Conservation (phyloP, 2,888 invertebrate species). For the Parnassius mnemosyne region DNA sequence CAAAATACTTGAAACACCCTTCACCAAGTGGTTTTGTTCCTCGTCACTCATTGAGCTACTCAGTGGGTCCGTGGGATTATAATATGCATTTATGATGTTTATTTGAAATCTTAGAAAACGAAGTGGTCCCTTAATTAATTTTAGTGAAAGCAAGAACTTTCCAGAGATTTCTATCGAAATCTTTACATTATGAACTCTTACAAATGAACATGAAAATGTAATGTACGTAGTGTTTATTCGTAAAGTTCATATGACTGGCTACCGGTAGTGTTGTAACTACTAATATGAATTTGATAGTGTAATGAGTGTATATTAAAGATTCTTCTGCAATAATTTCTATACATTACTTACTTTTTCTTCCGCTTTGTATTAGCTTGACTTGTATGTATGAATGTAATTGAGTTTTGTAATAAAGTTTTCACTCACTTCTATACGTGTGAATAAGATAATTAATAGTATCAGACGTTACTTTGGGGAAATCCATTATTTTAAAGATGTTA, state of each 20-base stretch:
- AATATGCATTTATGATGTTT: conserved; percentile 6
- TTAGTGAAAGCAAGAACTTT: conserved; percentile 26
- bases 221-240: conserved; percentile 17
- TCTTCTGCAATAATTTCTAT: too few species aligned
- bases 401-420: too few species aligned
- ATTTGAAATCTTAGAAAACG: conserved; percentile 18
- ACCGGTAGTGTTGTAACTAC: conserved; percentile 12
- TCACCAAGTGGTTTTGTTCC: too few species aligned
- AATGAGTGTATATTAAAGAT: conserved; percentile 9
- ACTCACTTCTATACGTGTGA: too few species aligned
- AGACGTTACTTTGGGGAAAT: too few species aligned
- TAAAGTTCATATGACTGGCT: conserved; percentile 24
- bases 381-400: too few species aligned
- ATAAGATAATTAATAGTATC: too few species aligned
- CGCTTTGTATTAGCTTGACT: too few species aligned
- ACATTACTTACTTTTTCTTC: too few species aligned
- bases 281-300: conserved; percentile 25
- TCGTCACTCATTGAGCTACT: too few species aligned
- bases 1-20: too few species aligned
- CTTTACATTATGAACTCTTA: conserved; percentile 5
- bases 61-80: not conserved
- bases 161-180: conserved; percentile 12
- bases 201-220: conserved; percentile 17
- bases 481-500: too few species aligned
- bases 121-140: conserved; percentile 20